These are phyloP conservation scores for Chauna torquata DNA, from an alignment of 2,113 vertebrate species.

Conservation along the genomic window DNA sequence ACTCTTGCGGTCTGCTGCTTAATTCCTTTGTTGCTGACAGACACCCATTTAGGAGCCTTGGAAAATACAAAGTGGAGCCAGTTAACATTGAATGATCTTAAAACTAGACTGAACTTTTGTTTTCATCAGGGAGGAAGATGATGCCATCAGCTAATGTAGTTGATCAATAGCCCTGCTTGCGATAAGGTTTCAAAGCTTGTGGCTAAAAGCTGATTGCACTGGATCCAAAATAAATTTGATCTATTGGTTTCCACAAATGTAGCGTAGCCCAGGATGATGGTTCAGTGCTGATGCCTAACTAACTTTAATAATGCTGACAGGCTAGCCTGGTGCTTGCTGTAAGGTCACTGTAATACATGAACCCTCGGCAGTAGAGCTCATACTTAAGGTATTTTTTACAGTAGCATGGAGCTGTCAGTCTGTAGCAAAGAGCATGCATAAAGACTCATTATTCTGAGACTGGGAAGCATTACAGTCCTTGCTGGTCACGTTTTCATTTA, in stretches of 20 bases:
- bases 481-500: neutral
- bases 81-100: constrained; percentile 60
- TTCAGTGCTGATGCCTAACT: constrained; percentile 57
- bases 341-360: neutral
- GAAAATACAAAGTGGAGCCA: constrained; percentile 50
- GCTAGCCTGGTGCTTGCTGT: constrained; percentile 40
- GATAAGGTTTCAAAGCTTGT: constrained; percentile 62
- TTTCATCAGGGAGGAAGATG: constrained; percentile 31
- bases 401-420: neutral
- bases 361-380: neutral
- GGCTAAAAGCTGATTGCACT: constrained; percentile 59
- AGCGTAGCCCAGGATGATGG: constrained; percentile 14
- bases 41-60: neutral
- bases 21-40: constrained; percentile 41
- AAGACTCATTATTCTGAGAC: neutral
- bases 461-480: neutral
- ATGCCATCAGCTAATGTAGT: constrained; percentile 57
- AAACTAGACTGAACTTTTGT: constrained; percentile 49
- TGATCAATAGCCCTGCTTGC: constrained; percentile 61
- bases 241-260: constrained; percentile 61
- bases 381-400: neutral
- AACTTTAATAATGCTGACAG: constrained; percentile 49
- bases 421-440: neutral
- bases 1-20: neutral
- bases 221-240: constrained; percentile 64